phyloP scores from a whole-genome alignment of 1,140 invertebrate genomes.

The Drosophila mojavensis region DNA sequence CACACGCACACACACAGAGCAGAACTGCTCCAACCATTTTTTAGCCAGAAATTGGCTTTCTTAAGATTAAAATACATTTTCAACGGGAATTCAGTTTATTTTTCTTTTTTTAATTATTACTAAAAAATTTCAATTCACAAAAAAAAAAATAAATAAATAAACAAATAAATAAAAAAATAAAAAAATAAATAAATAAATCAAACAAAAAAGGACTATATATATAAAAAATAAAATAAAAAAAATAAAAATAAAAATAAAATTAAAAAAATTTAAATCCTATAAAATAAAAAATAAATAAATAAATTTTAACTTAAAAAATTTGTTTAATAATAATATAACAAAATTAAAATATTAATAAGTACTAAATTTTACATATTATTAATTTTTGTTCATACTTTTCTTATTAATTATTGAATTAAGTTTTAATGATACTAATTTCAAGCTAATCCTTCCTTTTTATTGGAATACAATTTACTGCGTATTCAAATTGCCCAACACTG shows the following conservation, averaged over 20 bases:
- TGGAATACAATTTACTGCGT: background rate
- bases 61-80: background rate
- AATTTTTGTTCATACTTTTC: too few relatives aligned
- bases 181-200: too few relatives aligned
- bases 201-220: too few relatives aligned
- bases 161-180: too few relatives aligned
- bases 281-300: background rate
- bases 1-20: slow-evolving; percentile 1
- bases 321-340: too few relatives aligned
- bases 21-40: slow-evolving; percentile 15
- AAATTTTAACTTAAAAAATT: too few relatives aligned
- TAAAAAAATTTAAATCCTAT: background rate
- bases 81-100: background rate
- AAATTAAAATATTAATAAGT: background rate
- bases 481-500: slow-evolving; percentile 28
- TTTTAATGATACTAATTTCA: background rate
- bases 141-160: background rate
- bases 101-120: background rate
- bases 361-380: too few relatives aligned
- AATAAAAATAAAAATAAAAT: too few relatives aligned
- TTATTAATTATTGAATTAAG: too few relatives aligned
- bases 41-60: slow-evolving; percentile 5
- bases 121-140: background rate
- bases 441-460: background rate
- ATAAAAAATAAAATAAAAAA: too few relatives aligned